phyloP scores from a whole-genome alignment of 2,797 vertebrate genomes.

The Neosalanx taihuensis region DNA sequence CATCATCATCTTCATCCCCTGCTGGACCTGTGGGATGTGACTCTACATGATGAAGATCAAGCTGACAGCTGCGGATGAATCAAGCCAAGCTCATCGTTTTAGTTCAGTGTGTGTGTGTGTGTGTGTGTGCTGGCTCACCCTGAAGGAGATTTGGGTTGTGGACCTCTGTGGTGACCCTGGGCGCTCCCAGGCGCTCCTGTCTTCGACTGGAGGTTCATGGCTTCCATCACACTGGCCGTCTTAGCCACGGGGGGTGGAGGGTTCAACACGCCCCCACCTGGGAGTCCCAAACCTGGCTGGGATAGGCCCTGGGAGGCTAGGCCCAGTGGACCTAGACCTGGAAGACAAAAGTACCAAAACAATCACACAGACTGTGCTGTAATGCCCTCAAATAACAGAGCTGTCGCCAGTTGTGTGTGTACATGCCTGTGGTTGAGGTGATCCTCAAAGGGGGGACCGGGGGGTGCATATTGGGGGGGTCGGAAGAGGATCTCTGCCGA shows the following conservation, averaged over 20 bases:
- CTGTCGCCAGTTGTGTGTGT: slow-evolving; percentile 4
- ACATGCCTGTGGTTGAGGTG: slow-evolving; percentile 89
- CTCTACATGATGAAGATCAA: slow-evolving; percentile 18
- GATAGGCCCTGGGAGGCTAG: background rate
- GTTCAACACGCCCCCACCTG: slow-evolving; percentile 70
- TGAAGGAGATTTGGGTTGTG: slow-evolving; percentile 77
- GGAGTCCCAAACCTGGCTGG: slow-evolving; percentile 68
- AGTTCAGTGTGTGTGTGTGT: background rate
- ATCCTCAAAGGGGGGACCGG: slow-evolving; percentile 84
- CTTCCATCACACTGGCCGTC: slow-evolving; percentile 79
- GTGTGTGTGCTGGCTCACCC: slow-evolving; percentile 69
- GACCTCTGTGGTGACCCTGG: slow-evolving; percentile 77
- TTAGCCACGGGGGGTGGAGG: slow-evolving; percentile 78
- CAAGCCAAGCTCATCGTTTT: slow-evolving; percentile 20
- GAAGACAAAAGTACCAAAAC: too few species aligned
- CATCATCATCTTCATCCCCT: background rate
- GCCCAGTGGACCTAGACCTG: too few species aligned
- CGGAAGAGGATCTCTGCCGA: slow-evolving; percentile 95
- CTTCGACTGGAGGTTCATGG: slow-evolving; percentile 82
- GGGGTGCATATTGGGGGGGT: slow-evolving; percentile 97
- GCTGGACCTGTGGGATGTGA: too few species aligned
- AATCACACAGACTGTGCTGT: background rate
- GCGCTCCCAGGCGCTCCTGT: slow-evolving; percentile 62
- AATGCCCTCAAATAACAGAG: background rate
- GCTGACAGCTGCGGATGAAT: slow-evolving; percentile 26